Conservation (phyloP, 1,140 invertebrate genomes). For the Neodiprion pinetum region DNA sequence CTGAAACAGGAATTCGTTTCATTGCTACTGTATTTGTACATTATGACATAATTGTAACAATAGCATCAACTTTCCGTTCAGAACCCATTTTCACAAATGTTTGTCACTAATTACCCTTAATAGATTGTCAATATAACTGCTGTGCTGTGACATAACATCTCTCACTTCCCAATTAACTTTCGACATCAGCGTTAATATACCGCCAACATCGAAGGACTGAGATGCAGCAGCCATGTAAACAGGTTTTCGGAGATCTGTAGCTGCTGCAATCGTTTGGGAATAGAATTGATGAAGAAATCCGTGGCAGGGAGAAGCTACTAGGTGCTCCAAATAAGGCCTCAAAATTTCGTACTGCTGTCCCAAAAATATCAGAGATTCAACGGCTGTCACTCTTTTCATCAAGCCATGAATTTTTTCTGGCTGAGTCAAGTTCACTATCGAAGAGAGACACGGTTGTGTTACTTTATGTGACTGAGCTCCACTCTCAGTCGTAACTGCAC, state of each 20-base stretch:
- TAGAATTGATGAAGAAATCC: slow-evolving; percentile 75
- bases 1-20: slow-evolving; percentile 54
- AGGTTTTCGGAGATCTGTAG: slow-evolving; percentile 78
- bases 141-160: slow-evolving; percentile 96
- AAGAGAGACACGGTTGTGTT: slow-evolving; percentile 70
- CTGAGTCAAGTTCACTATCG: slow-evolving; percentile 75
- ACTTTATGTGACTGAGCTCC: slow-evolving; percentile 56
- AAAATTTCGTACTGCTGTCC: slow-evolving; percentile 86
- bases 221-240: slow-evolving; percentile 86
- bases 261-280: slow-evolving; percentile 73
- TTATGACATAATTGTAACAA: no score
- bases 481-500: slow-evolving; percentile 52
- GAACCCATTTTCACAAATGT: no score
- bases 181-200: slow-evolving; percentile 83
- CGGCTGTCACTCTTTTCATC: slow-evolving; percentile 85
- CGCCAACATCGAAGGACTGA: slow-evolving; percentile 79
- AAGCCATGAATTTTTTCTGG: slow-evolving; percentile 81
- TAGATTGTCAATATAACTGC: slow-evolving; percentile 82
- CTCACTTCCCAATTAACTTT: slow-evolving; percentile 96
- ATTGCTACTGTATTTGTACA: background rate
- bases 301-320: slow-evolving; percentile 63
- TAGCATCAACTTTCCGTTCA: no score
- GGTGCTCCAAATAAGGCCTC: slow-evolving; percentile 80
- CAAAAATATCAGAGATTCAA: slow-evolving; percentile 92
- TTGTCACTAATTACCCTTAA: slow-evolving; percentile 57